A percentile compares a stretch with the other conserved stretches of the same genome.
Evolutionary conservation across 2,888 invertebrate species (phyloP).

Genomic region (Leptinotarsa tumamoca): DNA sequence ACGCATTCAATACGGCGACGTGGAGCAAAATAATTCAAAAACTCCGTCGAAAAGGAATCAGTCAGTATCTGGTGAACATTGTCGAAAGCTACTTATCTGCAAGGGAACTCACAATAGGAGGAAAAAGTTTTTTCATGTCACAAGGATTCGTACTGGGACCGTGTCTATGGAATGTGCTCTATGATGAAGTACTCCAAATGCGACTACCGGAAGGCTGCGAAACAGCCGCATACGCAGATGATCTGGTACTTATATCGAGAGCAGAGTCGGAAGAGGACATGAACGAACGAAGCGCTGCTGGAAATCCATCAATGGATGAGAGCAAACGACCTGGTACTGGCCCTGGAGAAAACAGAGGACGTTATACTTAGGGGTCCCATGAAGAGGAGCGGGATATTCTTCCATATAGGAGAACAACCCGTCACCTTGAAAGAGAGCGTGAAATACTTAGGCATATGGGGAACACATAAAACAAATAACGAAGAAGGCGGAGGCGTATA

Average conservation of each 20-base stretch:
- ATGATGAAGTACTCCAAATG: background rate
- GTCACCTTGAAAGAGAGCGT: too few relatives aligned
- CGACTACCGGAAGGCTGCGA: background rate
- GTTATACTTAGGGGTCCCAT: too few relatives aligned
- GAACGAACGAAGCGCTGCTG: conserved; percentile 31
- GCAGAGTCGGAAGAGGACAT: conserved; percentile 13
- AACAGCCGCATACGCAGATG: conserved; percentile 34
- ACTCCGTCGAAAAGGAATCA: background rate
- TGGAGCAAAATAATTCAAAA: background rate
- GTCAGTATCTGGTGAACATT: background rate
- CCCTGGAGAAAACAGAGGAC: too few relatives aligned
- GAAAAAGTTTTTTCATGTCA: background rate
- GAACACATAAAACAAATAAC: background rate
- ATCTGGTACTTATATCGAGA: conserved; percentile 22
- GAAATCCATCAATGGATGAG: too few relatives aligned
- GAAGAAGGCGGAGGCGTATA: background rate
- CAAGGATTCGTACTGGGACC: too few relatives aligned
- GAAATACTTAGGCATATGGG: conserved; percentile 20
- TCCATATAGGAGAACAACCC: too few relatives aligned
- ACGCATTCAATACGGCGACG: background rate
- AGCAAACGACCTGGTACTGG: too few relatives aligned
- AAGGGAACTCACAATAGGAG: background rate
- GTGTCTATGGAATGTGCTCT: too few relatives aligned
- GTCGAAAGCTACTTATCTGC: background rate
- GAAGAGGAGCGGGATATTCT: too few relatives aligned